phyloP scores from a whole-genome alignment of 2,888 invertebrate species.

The Drosophila tanythrix region DNA sequence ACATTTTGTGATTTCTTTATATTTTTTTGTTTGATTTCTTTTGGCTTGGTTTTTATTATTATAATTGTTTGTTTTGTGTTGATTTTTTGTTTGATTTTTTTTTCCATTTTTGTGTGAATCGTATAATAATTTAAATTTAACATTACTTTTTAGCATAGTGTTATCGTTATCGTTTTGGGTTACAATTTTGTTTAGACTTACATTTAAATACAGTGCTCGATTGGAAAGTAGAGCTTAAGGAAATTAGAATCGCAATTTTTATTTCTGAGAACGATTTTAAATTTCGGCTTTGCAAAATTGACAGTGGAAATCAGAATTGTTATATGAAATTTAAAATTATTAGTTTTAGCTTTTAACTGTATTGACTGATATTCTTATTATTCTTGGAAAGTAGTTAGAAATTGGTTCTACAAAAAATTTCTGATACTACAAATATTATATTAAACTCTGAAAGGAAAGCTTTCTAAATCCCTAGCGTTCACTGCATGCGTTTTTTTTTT shows the following conservation, averaged over 20 bases:
- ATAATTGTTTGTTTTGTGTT: constrained; percentile 27
- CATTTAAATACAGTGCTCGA: constrained; percentile 18
- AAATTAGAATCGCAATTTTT: not conserved
- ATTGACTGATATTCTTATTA: not conserved
- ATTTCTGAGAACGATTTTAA: not conserved
- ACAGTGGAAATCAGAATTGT: not conserved
- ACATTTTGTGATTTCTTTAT: constrained; percentile 13
- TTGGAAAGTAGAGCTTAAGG: not conserved
- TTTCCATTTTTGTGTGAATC: constrained; percentile 30
- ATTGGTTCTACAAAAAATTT: not conserved
- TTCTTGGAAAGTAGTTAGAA: not conserved
- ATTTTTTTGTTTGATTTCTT: constrained; percentile 49
- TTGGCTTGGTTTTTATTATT: constrained; percentile 50
- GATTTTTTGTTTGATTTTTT: constrained; percentile 26
- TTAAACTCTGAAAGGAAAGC: not conserved
- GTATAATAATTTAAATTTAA: constrained; percentile 73
- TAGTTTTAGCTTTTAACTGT: not conserved
- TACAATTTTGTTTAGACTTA: constrained; percentile 40
- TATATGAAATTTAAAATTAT: not conserved
- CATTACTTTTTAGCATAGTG: constrained; percentile 53
- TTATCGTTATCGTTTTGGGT: constrained; percentile 35
- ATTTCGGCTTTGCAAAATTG: not conserved
- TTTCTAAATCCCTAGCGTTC: not conserved
- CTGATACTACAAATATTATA: too few species aligned
- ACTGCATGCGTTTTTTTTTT: constrained; percentile 37